Percentiles rank a stretch among this genome's conserved stretches.
phyloP scores from a whole-genome alignment of 2,888 invertebrate genomes.

The Acholoe squamosa region DNA sequence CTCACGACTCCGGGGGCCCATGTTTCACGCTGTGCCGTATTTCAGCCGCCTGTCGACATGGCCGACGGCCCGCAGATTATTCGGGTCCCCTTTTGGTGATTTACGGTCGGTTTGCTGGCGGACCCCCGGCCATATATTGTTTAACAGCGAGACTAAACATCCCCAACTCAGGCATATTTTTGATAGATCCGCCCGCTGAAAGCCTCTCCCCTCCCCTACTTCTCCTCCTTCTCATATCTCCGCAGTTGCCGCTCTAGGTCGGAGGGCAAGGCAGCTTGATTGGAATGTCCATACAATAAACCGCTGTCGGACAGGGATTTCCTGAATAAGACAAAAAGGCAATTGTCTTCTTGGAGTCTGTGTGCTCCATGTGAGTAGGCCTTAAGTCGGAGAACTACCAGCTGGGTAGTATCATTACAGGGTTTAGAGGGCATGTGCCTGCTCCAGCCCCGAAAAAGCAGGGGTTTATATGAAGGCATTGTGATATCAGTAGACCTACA shows the following conservation, averaged over 20 bases:
- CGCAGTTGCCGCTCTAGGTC: neutral
- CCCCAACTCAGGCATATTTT: neutral
- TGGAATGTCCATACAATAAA: slow-evolving; percentile 59
- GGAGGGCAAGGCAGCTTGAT: neutral
- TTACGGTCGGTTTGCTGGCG: neutral
- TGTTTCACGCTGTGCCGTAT: neutral
- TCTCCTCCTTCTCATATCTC: neutral
- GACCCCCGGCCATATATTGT: slow-evolving; percentile 36
- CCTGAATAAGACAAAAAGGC: slow-evolving; percentile 10
- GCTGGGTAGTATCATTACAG: no score
- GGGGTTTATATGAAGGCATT: no score
- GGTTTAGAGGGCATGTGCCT: no score
- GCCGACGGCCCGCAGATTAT: slow-evolving; percentile 42
- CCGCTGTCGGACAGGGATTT: slow-evolving; percentile 53
- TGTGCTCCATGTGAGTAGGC: neutral
- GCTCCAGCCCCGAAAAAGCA: no score
- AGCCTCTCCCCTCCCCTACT: neutral
- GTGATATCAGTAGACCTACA: no score
- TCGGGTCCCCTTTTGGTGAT: slow-evolving; percentile 60
- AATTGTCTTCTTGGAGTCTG: slow-evolving; percentile 46
- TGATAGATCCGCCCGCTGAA: neutral
- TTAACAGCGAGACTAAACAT: slow-evolving; percentile 40
- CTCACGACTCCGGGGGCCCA: neutral
- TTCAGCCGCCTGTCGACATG: slow-evolving; percentile 39
- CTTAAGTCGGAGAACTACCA: no score